Conservation (phyloP, 64 coral and sea anemone genomes). For the Montipora cactus region DNA sequence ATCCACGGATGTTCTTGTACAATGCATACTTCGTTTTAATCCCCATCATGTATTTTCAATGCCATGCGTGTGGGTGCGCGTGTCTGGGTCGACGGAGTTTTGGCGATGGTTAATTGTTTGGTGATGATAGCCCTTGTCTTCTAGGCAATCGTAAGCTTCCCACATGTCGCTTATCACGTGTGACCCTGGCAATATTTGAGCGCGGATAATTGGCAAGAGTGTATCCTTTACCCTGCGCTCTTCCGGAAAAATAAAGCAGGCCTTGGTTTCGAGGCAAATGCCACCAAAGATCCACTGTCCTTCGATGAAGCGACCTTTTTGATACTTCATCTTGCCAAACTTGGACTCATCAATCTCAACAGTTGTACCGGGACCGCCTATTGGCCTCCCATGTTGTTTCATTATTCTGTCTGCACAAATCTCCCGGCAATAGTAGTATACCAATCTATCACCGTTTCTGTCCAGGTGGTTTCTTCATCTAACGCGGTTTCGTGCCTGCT, state of each 20-base stretch:
- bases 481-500: slow-evolving; percentile 28
- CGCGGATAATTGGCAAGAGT: slow-evolving; percentile 5
- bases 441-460: slow-evolving; percentile 59
- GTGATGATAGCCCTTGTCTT: neutral
- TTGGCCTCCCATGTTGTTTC: slow-evolving; percentile 39
- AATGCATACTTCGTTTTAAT: no score
- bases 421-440: slow-evolving; percentile 54
- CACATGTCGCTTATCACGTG: no score
- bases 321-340: slow-evolving; percentile 53
- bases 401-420: slow-evolving; percentile 57
- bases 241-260: slow-evolving; percentile 20
- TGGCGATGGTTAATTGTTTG: neutral
- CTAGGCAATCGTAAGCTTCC: neutral
- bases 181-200: neutral
- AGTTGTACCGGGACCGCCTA: slow-evolving; percentile 48
- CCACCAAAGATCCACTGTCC: slow-evolving; percentile 51
- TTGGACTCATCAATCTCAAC: slow-evolving; percentile 72
- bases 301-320: slow-evolving; percentile 24
- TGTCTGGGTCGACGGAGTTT: neutral
- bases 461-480: slow-evolving; percentile 16
- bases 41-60: no score
- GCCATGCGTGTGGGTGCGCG: no score
- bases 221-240: neutral
- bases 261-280: no score
- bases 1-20: neutral